These are phyloP conservation scores for Trinectes maculatus DNA, from an alignment of 2,113 vertebrate species.

Conservation along the genomic window DNA sequence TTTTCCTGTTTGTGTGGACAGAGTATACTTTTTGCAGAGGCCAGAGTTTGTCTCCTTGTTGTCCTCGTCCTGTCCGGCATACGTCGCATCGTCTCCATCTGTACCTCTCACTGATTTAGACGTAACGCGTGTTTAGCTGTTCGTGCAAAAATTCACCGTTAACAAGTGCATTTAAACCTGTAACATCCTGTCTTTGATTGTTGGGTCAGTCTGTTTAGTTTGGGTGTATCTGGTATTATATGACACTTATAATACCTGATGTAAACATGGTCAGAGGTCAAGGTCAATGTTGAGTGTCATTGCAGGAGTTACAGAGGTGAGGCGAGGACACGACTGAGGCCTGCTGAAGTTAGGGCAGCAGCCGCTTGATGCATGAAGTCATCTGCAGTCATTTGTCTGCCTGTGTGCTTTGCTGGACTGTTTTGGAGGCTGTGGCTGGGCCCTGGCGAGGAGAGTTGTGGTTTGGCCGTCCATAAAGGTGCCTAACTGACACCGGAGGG, in stretches of 20 bases:
- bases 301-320: slow-evolving; percentile 42
- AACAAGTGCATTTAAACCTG: background rate
- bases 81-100: background rate
- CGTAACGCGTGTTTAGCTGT: no score
- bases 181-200: background rate
- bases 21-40: slow-evolving; percentile 28
- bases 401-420: slow-evolving; percentile 38
- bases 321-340: slow-evolving; percentile 47
- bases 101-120: background rate
- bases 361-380: slow-evolving; percentile 56
- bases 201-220: background rate
- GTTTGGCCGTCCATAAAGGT: slow-evolving; percentile 72
- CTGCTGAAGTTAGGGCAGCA: slow-evolving; percentile 33
- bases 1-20: slow-evolving; percentile 72
- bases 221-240: background rate
- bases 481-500: slow-evolving; percentile 62
- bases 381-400: slow-evolving; percentile 48
- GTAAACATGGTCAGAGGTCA: slow-evolving; percentile 16
- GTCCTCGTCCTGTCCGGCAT: background rate
- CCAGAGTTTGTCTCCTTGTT: slow-evolving; percentile 21
- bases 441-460: slow-evolving; percentile 59
- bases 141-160: no score
- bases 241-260: slow-evolving; percentile 1
- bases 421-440: slow-evolving; percentile 53
- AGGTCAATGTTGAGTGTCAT: background rate